Evolutionary conservation across 2,113 vertebrate species (phyloP).

Genomic region (Machaerirhynchus nigripectus): DNA sequence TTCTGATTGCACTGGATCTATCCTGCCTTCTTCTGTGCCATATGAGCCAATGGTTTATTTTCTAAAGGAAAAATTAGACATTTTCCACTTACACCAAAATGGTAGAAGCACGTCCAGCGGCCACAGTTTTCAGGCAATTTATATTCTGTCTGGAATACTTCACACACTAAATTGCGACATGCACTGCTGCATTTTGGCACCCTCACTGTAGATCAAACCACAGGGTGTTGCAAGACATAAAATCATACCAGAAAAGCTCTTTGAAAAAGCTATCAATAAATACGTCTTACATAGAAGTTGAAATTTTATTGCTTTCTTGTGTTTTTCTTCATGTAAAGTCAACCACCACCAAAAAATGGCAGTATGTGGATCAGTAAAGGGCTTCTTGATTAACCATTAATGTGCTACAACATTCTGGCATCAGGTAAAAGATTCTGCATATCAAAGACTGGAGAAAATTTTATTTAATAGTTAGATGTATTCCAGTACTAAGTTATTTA

Average conservation of each 20-base stretch:
- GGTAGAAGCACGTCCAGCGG: not conserved
- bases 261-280: not conserved
- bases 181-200: not conserved
- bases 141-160: not conserved
- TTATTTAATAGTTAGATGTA: not conserved
- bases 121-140: not conserved
- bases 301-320: not conserved
- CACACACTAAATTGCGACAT: not conserved
- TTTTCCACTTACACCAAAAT: not conserved
- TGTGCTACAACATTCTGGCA: not conserved
- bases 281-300: not conserved
- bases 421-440: not conserved
- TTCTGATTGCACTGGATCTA: not conserved
- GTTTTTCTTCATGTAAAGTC: conserved; percentile 18
- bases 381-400: not conserved
- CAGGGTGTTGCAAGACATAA: not conserved
- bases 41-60: not conserved
- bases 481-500: not conserved
- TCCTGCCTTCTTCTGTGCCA: not conserved
- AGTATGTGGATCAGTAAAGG: conserved; percentile 41
- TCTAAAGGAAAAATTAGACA: not conserved
- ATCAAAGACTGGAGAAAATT: not conserved
- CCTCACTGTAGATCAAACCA: not conserved
- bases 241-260: not conserved
- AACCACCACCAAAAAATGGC: conserved; percentile 12